Base-by-base conservation (phyloP, 2,888 invertebrate species). In the Lycocerus yunnanus region DNA sequence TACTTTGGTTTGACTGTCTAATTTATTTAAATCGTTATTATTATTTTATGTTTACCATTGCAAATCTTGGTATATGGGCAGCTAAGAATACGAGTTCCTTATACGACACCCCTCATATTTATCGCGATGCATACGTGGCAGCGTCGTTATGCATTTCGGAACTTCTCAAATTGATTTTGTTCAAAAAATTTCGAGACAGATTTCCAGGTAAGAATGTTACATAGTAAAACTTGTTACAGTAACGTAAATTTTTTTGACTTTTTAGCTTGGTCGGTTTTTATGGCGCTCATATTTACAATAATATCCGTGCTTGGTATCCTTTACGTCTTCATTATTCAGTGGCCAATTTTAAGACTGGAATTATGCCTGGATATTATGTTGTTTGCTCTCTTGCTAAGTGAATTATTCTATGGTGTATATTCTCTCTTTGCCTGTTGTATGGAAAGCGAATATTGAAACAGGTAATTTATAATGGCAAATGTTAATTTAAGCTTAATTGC, bases 21-120 rank as follows among this genome's bases (percentile, higher is more conserved):
- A 21, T 76, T 13, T 73, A 76, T 15, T 66, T 76, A 58, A 76
- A 76, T 58, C n/a, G 68, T 8, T 76, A 76, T 27, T 76, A 71
- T 66, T 69, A 69, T n/a, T 73, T 73, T n/a, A 69, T 73, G 60
- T 76, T 73, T 58, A 72, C 69, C 3, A 18, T 71, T 10, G 14
- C 66, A 13, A 73, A 73, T 24, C 67, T 76, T 15, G 61, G 21
- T 1, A 76, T 76, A 73, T 76, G 73, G 60, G 63, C 59, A 10
- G 76, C 76, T 2, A 76, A 76, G 16, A 71, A 66, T 18, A 65
- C 60, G 9, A 73, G 71, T 63, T 15, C 60, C 0, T 43, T 66
- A 21, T 76, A 72, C 70, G 67, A 69, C 9, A 76, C 76, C 6
- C 76, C 76, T 3, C 11, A 73, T 15, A 76, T 76, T n/a, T 66